Conservation (phyloP, 1,140 invertebrate genomes). For the Hycleus cichorii region DNA sequence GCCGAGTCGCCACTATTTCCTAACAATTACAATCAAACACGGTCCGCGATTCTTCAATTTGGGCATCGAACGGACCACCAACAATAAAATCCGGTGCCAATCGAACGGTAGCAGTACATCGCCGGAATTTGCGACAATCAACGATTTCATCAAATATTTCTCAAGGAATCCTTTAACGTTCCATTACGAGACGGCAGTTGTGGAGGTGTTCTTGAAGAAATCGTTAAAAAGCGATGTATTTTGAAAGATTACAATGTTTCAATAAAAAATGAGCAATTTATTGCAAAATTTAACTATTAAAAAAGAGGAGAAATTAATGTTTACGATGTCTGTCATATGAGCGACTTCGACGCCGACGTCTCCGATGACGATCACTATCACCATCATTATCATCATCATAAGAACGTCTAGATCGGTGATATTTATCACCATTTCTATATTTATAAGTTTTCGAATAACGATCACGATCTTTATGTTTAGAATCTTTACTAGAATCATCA, state of each 20-base stretch:
- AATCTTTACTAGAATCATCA: background rate
- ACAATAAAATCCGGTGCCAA: slow-evolving; percentile 2
- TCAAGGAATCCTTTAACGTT: slow-evolving; percentile 8
- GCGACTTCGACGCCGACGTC: background rate
- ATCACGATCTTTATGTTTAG: background rate
- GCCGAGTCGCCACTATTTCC: slow-evolving; percentile 9
- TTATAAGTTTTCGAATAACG: background rate
- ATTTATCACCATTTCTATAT: background rate
- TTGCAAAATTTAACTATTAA: background rate
- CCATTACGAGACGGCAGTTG: background rate
- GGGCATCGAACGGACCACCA: slow-evolving; percentile 7
- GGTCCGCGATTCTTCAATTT: slow-evolving; percentile 12
- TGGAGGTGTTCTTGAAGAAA: background rate
- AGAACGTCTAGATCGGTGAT: background rate
- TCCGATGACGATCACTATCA: background rate
- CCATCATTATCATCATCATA: background rate
- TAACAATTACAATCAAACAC: slow-evolving; percentile 14
- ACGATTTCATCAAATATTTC: slow-evolving; percentile 13
- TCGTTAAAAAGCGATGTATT: background rate
- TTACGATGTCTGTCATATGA: too few relatives aligned
- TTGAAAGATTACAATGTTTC: background rate
- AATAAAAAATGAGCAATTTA: background rate
- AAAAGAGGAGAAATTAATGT: too few relatives aligned
- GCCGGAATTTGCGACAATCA: slow-evolving; percentile 13
- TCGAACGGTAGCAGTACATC: background rate